A percentile compares a stretch with the other conserved stretches of the same genome.
Evolutionary conservation across 2,888 invertebrate genomes (phyloP).

Genomic region (Caenorhabditis plicata): DNA sequence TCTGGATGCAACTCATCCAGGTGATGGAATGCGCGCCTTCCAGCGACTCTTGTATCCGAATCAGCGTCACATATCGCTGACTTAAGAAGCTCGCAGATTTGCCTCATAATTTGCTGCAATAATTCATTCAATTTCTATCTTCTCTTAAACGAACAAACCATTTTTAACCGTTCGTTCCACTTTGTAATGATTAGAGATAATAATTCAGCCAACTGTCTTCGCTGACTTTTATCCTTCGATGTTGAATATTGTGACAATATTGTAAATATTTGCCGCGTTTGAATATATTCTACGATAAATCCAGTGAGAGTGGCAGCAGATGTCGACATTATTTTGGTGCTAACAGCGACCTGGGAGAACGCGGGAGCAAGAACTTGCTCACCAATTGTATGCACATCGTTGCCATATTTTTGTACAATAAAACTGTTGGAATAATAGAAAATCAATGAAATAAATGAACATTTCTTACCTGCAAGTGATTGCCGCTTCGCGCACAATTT

Average conservation of each 20-base stretch:
- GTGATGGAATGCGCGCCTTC: constrained; percentile 15
- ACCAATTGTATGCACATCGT: constrained; percentile 20
- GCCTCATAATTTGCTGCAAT: constrained; percentile 18
- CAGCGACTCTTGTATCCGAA: constrained; percentile 16
- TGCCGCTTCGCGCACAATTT: constrained; percentile 23
- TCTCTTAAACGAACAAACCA: background rate
- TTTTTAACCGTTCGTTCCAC: constrained; percentile 21
- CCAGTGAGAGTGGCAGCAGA: constrained; percentile 21
- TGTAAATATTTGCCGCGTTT: constrained; percentile 30
- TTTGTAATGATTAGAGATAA: constrained; percentile 13
- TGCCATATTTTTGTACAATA: constrained; percentile 21
- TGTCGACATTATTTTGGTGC: constrained; percentile 29
- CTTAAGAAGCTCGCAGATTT: constrained; percentile 24
- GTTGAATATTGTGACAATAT: constrained; percentile 18
- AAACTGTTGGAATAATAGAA: constrained; percentile 4
- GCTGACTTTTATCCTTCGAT: constrained; percentile 25
- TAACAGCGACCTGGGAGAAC: constrained; percentile 24
- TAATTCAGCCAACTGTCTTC: constrained; percentile 12
- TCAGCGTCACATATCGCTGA: constrained; percentile 25
- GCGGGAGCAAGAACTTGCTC: constrained; percentile 20
- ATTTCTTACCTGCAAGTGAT: constrained; percentile 14
- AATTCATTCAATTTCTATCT: background rate
- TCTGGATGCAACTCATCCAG: constrained; percentile 19
- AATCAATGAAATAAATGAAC: background rate
- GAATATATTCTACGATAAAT: constrained; percentile 24